phyloP scores from a whole-genome alignment of 2,113 vertebrate species.

The Phocoena sinus region DNA sequence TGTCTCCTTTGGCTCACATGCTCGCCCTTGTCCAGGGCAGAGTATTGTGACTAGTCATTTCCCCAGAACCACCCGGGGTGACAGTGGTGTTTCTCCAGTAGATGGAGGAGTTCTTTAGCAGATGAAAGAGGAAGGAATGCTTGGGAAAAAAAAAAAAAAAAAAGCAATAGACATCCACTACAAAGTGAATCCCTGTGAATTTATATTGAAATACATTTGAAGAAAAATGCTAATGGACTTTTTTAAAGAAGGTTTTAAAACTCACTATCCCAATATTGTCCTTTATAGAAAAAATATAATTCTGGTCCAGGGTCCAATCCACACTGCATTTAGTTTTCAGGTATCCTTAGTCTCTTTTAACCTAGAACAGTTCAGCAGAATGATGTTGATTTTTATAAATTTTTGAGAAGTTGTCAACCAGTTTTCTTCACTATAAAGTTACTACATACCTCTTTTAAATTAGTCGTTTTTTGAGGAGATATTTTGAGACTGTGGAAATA shows the following conservation, averaged over 20 bases:
- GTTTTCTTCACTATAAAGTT: not conserved
- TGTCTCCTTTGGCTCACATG: not conserved
- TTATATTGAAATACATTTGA: not conserved
- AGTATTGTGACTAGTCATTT: not conserved
- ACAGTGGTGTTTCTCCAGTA: not conserved
- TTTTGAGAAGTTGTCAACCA: not conserved
- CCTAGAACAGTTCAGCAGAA: not conserved
- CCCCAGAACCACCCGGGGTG: not conserved
- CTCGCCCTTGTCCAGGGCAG: not conserved
- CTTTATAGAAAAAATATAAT: not conserved
- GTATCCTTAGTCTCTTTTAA: not conserved
- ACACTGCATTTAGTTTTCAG: not conserved
- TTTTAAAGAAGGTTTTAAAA: not conserved
- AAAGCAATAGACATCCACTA: not conserved
- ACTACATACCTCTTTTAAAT: not conserved
- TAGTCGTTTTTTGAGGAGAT: not conserved
- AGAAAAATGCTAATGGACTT: not conserved
- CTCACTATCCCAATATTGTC: not conserved
- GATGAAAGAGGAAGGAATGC: not conserved
- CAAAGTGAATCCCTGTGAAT: not conserved
- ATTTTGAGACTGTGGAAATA: not conserved
- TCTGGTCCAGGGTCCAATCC: not conserved
- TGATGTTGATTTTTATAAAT: not conserved
- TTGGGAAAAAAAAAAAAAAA: not conserved
- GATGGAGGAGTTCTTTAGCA: not conserved